Evolutionary conservation across 1,140 invertebrate species (phyloP), one percentile per base, ranked within the genome.

Genomic region (Trichoplusia ni): DNA sequence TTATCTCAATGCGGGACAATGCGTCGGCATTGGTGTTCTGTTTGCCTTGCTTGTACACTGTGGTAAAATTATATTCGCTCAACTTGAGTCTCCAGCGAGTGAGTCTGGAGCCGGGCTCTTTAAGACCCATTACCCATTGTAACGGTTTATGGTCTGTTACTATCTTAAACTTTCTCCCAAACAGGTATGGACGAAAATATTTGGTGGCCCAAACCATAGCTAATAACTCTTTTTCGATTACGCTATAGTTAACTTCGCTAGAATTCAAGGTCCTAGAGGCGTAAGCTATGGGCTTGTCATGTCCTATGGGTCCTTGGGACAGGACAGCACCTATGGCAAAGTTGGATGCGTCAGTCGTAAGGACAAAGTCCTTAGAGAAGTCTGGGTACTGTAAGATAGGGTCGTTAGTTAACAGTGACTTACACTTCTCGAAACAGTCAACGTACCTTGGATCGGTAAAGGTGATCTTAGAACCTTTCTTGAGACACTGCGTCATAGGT

Each of bases 281-380:
- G n/a, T n/a, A n/a, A n/a, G n/a, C n/a, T n/a, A n/a, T n/a, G n/a
- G n/a, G n/a, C n/a, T n/a, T n/a, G n/a, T n/a, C n/a, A n/a, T n/a
- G n/a, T n/a, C n/a, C n/a, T n/a, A n/a, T n/a, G n/a, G n/a, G n/a
- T n/a, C n/a, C n/a, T n/a, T n/a, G n/a, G n/a, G n/a, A n/a, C n/a
- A n/a, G n/a, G n/a, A n/a, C n/a, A n/a, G n/a, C n/a, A n/a, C n/a
- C n/a, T n/a, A n/a, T n/a, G n/a, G n/a, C n/a, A n/a, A n/a, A n/a
- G n/a, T 85, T 71, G 6, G 65, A 71, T 1, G 81, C 86, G 37
- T 90, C 85, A 2, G 78, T 81, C 8, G 77, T 78, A 18, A 56
- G 19, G n/a, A 56, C 2, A 13, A 56, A 56, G 2, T 31, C 11
- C 23, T 25, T 13, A 4, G 37, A n/a, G n/a, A n/a, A n/a, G n/a